Base-by-base conservation (phyloP, 37 sponge, comb jelly and placozoan genomes). In the Petrosia ficiformis region DNA sequence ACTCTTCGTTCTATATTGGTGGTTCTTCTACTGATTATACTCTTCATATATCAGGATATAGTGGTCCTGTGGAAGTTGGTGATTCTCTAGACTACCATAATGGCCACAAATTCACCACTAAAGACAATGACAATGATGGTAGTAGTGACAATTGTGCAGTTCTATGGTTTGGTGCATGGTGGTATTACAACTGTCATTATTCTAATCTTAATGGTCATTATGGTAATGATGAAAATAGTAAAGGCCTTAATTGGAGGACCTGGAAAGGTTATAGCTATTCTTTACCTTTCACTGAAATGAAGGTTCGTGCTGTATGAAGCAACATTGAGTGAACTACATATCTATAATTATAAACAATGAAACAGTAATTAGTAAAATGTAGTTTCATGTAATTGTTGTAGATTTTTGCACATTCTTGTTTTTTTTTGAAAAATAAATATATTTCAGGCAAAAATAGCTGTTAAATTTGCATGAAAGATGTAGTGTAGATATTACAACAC, bases 191-290 rank as follows among this genome's bases (percentile, higher is more conserved):
- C 44, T 77, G 77, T 42, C 26, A 26, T 43, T 6, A 41, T 36
- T 38, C 77, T 43, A 39, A 77, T 77, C 77, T 77, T 16, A 77
- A 65, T 65, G 77, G 77, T 24, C 22, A 29, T 26, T 61, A 61
- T 48, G 54, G 14, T 48, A 19, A 8, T 14, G 14, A 8, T 48
- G 54, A 48, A 48, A 19, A 48, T 48, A 14, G 54, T 48, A 48
- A 48, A 48, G 54, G 54, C 8, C 8, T 48, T 48, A 48, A 48
- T 48, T 48, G 54, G 54, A 8, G 54, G 14, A 48, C 54, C 14
- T 48, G 54, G 54, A 48, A 8, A 48, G 54, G 54, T 19, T 48
- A 48, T 14, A 14, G 14, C 54, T 19, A 19, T 48, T 19, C 14
- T 48, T 14, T 48, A 8, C 8, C 8, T 8, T 48, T 48, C 54